Evolutionary conservation across 2,113 vertebrate genomes (phyloP).

Genomic region (Callocephalon fimbriatum): DNA sequence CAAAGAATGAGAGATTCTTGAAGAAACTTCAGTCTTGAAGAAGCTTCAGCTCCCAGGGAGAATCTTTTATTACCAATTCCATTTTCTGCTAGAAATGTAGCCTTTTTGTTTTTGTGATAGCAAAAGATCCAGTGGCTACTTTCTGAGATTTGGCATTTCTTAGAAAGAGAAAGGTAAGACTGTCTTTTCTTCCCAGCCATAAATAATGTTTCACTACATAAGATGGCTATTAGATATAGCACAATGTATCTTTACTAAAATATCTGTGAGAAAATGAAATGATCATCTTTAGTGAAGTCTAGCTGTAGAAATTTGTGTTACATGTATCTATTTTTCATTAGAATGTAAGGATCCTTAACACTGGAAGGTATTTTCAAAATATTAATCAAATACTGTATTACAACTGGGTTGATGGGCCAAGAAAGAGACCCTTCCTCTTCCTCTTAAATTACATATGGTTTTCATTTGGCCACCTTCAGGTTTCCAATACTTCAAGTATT

Average conservation of each 20-base stretch:
- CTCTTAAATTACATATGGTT: neutral
- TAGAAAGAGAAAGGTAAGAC: conserved; percentile 60
- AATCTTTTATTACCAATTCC: neutral
- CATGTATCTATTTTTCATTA: neutral
- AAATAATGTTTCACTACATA: neutral
- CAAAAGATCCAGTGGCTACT: neutral
- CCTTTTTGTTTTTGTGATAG: neutral
- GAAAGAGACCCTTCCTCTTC: neutral
- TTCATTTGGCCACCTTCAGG: neutral
- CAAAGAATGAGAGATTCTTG: neutral
- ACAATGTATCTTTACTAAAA: neutral
- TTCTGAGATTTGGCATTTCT: conserved; percentile 1
- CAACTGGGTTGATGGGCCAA: neutral
- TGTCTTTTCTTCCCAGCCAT: neutral
- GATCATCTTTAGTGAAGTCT: neutral
- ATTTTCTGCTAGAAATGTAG: conserved; percentile 18
- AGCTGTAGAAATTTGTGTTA: neutral
- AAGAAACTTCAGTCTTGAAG: conserved; percentile 10
- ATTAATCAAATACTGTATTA: neutral
- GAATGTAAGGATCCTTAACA: neutral
- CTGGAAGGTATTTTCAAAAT: neutral
- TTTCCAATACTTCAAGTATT: neutral
- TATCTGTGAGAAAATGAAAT: neutral
- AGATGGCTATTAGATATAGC: neutral
- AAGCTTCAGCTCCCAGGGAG: neutral